A percentile compares a stretch with the other conserved stretches of the same genome.
These are phyloP conservation scores for Trachops cirrhosus DNA, from an alignment of 2,797 vertebrate genomes.

Conservation along the genomic window DNA sequence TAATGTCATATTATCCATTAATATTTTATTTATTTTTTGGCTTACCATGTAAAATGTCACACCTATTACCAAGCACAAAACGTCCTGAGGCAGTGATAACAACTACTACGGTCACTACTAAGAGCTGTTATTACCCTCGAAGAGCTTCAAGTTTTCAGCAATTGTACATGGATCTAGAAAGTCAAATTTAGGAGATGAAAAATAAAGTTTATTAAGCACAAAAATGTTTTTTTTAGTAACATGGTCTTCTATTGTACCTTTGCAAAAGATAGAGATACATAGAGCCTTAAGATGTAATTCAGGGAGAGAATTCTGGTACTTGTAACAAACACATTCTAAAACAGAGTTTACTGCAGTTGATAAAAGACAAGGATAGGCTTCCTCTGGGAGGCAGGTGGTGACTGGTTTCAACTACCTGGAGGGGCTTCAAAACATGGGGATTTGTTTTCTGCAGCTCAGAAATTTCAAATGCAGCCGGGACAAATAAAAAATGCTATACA, in stretches of 20 bases:
- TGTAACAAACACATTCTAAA: slow-evolving; percentile 59
- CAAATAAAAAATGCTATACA: slow-evolving; percentile 73
- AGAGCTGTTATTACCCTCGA: neutral
- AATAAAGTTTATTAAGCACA: slow-evolving; percentile 48
- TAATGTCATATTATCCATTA: neutral
- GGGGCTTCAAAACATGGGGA: slow-evolving; percentile 76
- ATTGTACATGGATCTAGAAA: neutral
- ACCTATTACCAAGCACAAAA: neutral
- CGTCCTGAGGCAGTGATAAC: neutral
- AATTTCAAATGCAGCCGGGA: slow-evolving; percentile 73
- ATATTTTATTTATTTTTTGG: neutral
- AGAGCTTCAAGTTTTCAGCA: slow-evolving; percentile 12
- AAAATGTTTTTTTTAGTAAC: neutral
- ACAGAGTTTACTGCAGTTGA: slow-evolving; percentile 65
- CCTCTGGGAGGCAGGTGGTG: slow-evolving; percentile 71
- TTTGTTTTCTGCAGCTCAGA: slow-evolving; percentile 76
- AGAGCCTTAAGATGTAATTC: slow-evolving; percentile 61
- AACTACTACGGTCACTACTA: neutral
- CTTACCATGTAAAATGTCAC: neutral
- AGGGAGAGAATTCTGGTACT: slow-evolving; percentile 58
- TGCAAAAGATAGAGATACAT: slow-evolving; percentile 42
- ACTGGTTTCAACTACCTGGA: slow-evolving; percentile 73
- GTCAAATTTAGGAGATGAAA: slow-evolving; percentile 36
- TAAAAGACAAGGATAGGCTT: slow-evolving; percentile 75
- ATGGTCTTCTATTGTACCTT: slow-evolving; percentile 47